Evolutionary conservation across 1,140 invertebrate species (phyloP).

Genomic region (Drosophila oshimai): DNA sequence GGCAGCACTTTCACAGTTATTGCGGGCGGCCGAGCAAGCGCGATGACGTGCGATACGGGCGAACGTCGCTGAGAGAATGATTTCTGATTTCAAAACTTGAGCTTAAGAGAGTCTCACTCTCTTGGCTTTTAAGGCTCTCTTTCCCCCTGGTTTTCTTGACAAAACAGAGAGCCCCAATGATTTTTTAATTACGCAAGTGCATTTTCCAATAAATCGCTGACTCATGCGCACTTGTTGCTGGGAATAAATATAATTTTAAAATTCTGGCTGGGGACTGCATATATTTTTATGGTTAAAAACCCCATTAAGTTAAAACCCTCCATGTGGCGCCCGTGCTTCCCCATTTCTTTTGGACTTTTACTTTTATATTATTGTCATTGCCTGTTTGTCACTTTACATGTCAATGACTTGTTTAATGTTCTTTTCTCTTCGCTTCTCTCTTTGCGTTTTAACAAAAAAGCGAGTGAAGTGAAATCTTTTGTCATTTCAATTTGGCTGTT

Average conservation of each 20-base stretch:
- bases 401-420: slow-evolving; percentile 67
- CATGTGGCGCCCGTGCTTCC: not conserved
- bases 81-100: slow-evolving; percentile 6
- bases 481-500: slow-evolving; percentile 62
- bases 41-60: slow-evolving; percentile 17
- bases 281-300: slow-evolving; percentile 17
- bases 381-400: slow-evolving; percentile 57
- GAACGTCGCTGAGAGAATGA: slow-evolving; percentile 55
- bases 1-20: slow-evolving; percentile 13
- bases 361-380: slow-evolving; percentile 29
- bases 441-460: slow-evolving; percentile 19
- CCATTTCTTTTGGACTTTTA: slow-evolving; percentile 34
- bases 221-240: slow-evolving; percentile 53
- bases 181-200: slow-evolving; percentile 16
- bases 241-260: slow-evolving; percentile 23
- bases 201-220: slow-evolving; percentile 39
- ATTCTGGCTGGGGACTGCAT: slow-evolving; percentile 1
- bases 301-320: slow-evolving; percentile 1
- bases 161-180: slow-evolving; percentile 1
- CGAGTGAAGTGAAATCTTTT: slow-evolving; percentile 63
- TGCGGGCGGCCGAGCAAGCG: too few relatives aligned
- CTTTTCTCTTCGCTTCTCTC: slow-evolving; percentile 5
- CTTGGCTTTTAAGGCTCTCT: slow-evolving; percentile 3
- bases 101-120: slow-evolving; percentile 17
- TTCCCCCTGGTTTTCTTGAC: not conserved